Evolutionary conservation across 1,140 invertebrate species (phyloP).

Genomic region (Euura lappo): DNA sequence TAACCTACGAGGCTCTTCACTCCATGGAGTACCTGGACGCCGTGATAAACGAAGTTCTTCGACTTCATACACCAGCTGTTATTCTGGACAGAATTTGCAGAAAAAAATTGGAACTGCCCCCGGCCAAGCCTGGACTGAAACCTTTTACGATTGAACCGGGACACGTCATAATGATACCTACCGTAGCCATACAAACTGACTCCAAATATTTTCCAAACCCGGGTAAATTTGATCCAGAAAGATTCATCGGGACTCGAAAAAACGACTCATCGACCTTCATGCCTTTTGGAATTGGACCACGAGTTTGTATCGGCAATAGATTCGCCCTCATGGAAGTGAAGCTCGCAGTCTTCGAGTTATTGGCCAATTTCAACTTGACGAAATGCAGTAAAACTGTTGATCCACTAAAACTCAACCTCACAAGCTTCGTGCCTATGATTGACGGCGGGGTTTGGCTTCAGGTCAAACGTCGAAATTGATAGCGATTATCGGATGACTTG

Average conservation of each 20-base stretch:
- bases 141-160: slow-evolving; percentile 39
- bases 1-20: slow-evolving; percentile 22
- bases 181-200: slow-evolving; percentile 64
- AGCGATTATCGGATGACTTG: too few species aligned
- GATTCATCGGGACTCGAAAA: slow-evolving; percentile 65
- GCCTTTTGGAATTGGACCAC: slow-evolving; percentile 69
- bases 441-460: slow-evolving; percentile 43
- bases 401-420: slow-evolving; percentile 35
- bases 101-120: slow-evolving; percentile 53
- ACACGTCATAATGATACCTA: slow-evolving; percentile 56
- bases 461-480: slow-evolving; percentile 28
- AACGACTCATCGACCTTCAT: slow-evolving; percentile 61
- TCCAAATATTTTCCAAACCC: slow-evolving; percentile 62
- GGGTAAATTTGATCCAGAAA: slow-evolving; percentile 64
- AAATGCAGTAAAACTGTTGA: slow-evolving; percentile 33
- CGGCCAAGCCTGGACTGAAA: slow-evolving; percentile 58
- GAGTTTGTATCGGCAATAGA: slow-evolving; percentile 67
- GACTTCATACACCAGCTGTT: slow-evolving; percentile 64
- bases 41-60: slow-evolving; percentile 57
- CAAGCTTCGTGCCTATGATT: slow-evolving; percentile 32
- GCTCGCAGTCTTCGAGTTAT: slow-evolving; percentile 38
- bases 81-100: slow-evolving; percentile 59
- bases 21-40: slow-evolving; percentile 22
- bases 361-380: slow-evolving; percentile 41
- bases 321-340: slow-evolving; percentile 49